Percentiles rank a stretch among this genome's conserved stretches.
These are phyloP conservation scores for Pseudochirops corinnae DNA, from an alignment of 2,797 vertebrate genomes.

Conservation along the genomic window DNA sequence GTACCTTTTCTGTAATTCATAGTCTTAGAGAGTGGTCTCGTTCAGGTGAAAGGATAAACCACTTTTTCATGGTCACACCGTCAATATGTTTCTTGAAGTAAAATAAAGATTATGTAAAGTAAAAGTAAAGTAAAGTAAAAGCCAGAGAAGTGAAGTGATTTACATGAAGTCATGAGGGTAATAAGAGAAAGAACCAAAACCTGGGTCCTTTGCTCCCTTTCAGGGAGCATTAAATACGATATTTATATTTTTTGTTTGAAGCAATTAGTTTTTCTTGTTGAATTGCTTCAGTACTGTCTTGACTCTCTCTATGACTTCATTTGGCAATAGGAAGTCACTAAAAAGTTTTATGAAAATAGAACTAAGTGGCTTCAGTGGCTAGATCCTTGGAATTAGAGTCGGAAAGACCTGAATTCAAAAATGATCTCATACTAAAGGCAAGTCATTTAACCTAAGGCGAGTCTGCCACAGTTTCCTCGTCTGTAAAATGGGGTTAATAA, in stretches of 20 bases:
- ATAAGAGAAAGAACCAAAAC: not conserved
- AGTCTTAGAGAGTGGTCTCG: not conserved
- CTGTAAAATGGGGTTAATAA: not conserved
- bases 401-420: not conserved
- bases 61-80: not conserved
- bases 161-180: not conserved
- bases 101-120: not conserved
- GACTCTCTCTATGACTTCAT: not conserved
- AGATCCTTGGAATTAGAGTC: not conserved
- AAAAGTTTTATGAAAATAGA: not conserved
- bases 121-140: not conserved
- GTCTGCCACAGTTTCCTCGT: not conserved
- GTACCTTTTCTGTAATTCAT: not conserved
- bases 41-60: rapidly evolving
- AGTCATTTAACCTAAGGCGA: not conserved
- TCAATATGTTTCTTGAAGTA: not conserved
- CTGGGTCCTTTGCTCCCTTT: not conserved
- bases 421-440: not conserved
- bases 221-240: not conserved
- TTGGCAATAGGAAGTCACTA: not conserved
- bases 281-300: not conserved
- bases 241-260: not conserved
- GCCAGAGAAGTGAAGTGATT: not conserved
- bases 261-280: not conserved
- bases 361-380: not conserved